phyloP scores from a whole-genome alignment of 2,113 vertebrate species.

The Triplophysa dalaica region DNA sequence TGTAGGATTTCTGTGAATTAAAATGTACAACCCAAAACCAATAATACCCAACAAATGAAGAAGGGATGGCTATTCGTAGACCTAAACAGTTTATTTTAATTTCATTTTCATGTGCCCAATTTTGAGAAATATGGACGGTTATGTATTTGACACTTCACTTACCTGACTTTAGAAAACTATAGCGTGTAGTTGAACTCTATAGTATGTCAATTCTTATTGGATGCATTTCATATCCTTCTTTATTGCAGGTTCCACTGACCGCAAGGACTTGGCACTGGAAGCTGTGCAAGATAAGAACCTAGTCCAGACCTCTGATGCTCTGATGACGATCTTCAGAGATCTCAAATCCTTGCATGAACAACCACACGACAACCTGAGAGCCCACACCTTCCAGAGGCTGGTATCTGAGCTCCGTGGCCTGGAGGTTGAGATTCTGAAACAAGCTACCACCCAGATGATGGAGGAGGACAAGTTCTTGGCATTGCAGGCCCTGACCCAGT shows the following conservation, averaged over 20 bases:
- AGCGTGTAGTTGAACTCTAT: not conserved
- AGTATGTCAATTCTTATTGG: not conserved
- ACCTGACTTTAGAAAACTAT: no score
- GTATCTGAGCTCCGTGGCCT: constrained; percentile 81
- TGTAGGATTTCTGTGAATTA: no score
- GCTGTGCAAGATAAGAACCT: constrained; percentile 68
- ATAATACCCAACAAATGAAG: no score
- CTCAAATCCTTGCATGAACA: constrained; percentile 71
- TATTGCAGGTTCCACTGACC: not conserved
- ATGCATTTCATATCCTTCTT: not conserved
- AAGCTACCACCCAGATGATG: constrained; percentile 75
- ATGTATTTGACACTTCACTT: no score
- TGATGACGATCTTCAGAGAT: constrained; percentile 75
- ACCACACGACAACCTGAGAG: constrained; percentile 77
- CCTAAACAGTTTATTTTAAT: no score
- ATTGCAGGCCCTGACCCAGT: constrained; percentile 86
- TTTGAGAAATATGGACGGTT: no score
- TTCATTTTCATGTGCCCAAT: no score
- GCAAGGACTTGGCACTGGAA: constrained; percentile 65
- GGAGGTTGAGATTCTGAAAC: constrained; percentile 72
- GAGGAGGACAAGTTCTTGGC: constrained; percentile 73
- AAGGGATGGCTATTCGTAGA: no score
- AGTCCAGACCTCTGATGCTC: constrained; percentile 70
- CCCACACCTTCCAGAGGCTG: constrained; percentile 81
- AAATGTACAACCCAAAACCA: no score